Base-by-base conservation (phyloP, 2,797 vertebrate genomes). In the Geotrypetes seraphini region DNA sequence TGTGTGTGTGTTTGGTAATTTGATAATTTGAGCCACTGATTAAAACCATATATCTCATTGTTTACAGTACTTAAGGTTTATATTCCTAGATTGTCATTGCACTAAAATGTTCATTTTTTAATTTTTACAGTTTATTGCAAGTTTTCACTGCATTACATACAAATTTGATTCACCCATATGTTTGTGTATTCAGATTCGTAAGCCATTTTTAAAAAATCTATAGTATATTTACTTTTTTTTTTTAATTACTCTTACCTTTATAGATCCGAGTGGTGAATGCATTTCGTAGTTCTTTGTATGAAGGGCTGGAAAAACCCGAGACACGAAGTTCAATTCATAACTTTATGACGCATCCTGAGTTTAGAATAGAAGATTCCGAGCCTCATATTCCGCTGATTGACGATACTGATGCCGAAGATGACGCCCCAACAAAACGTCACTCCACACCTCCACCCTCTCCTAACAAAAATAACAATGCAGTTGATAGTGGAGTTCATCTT, bases 201-300 rank as follows among this genome's bases (percentile, higher is more conserved):
- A 83, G 60, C 78, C 61, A 57, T 64, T 42, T 34, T 28, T 49
- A 40, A 21, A 20, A 36, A 12, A 8, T 6, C 10, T 22, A n/a
- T 41, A 40, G 23, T 4, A 13, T 25, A 31, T 31, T 77, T 42
- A 81, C 33, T 23, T 3, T 10, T 39, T 53, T 13, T 50, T 25
- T 53, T 12, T 12, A 4, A 36, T 37, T 25, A 7, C 12, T 42
- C 34, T 1, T 12, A 57, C 56, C 21, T 28, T 60, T 52, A 12
- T 89, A 99, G 96, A 98, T 99, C 85, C 91, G 96, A 84, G 96
- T 99, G 90, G 96, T 99, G 91, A 99, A 99, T 85, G 96, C 96
- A 81, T 99, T 99, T 96, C 96, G 95, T 90, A 99, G 92, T 87
- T 92, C 92, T 81, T 83, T 99, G 71, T 99, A 97, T 50, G 95